These are phyloP conservation scores for Lichenostomus cassidix DNA, from an alignment of 2,113 vertebrate species.

Conservation along the genomic window DNA sequence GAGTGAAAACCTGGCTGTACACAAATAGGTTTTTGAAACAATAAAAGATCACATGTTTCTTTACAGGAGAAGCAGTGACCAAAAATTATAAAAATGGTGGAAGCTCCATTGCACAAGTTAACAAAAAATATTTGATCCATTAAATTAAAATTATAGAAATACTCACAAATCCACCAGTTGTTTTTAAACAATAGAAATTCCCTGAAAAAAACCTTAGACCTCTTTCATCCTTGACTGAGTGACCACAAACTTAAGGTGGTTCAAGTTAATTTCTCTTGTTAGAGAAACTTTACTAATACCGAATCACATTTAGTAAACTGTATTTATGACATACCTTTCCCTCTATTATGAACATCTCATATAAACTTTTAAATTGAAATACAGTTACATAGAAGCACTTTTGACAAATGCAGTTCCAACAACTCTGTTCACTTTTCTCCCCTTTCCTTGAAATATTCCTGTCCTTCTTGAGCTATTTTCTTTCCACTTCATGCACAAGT, in stretches of 20 bases:
- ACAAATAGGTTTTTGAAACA: background rate
- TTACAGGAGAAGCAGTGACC: background rate
- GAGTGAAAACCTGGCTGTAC: background rate
- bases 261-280: background rate
- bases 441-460: background rate
- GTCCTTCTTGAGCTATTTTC: background rate
- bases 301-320: background rate
- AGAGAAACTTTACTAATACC: background rate
- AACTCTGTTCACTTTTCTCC: background rate
- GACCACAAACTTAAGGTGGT: background rate
- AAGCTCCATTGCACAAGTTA: background rate
- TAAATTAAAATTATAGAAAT: background rate
- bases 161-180: background rate
- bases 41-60: background rate
- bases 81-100: background rate
- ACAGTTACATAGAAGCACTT: fast-evolving
- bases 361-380: background rate
- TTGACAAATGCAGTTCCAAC: background rate
- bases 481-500: background rate
- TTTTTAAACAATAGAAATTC: background rate
- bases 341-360: background rate
- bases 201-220: background rate
- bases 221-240: background rate
- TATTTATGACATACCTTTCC: background rate
- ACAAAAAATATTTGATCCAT: background rate